Evolutionary conservation across 2,888 invertebrate species (phyloP), one percentile per base, ranked within the genome.

Genomic region (Zeuzera pyrina): DNA sequence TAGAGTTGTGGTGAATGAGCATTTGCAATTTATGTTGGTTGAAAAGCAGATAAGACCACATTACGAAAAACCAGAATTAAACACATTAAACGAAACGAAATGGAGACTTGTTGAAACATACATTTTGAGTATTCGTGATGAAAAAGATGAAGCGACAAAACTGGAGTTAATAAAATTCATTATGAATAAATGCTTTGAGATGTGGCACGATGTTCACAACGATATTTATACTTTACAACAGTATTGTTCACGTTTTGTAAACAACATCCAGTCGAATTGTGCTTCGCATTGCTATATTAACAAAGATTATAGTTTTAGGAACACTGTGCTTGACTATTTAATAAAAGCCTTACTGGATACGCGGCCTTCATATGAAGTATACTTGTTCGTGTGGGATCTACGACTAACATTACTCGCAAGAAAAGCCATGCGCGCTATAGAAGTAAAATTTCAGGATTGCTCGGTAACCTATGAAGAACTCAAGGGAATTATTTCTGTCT

Each of bases 341-440:
- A 19, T 57, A 6, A 23, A 39, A 19, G 34, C 30, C 11, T 34
- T 59, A 10, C 35, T 34, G 21, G 42, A 37, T 8, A 27, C 25
- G 12, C 39, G 55, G 21, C 36, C 41, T 3, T 15, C 43, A 5
- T 33, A 52, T 19, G 45, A 55, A 28, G 46, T 47, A 11, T 64
- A 62, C 34, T 36, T 47, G 4, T 15, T 31, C n/a, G 11, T 49
- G n/a, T 65, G 59, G 66, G 35, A 47, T 7, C 37, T 64, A 23
- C 32, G 40, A 15, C 24, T 63, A 3, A 35, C 42, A 6, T n/a
- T n/a, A n/a, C 34, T 47, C 10, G 33, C 31, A 3, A 45, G 49
- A 30, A 47, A 46, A 32, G 34, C 42, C 3, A 29, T 45, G 8
- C 30, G 39, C 5, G 33, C 37, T 1, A n/a, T n/a, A n/a, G n/a